A percentile compares a stretch with the other conserved stretches of the same genome.
phyloP scores from a whole-genome alignment of 2,888 invertebrate species.

The Drosophila sordidapex region DNA sequence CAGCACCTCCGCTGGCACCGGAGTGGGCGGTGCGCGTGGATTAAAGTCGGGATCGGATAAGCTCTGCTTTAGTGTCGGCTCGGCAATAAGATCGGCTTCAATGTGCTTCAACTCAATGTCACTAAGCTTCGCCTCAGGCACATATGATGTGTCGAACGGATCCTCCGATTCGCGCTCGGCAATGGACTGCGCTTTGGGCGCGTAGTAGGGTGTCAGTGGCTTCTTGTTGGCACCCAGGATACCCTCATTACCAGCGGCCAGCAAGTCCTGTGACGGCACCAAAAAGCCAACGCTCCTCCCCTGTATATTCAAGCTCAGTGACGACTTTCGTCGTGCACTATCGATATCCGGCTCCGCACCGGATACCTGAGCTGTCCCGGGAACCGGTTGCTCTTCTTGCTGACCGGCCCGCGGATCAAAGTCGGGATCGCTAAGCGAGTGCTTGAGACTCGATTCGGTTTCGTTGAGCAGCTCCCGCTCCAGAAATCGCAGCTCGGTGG shows the following conservation, averaged over 20 bases:
- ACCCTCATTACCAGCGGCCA: slow-evolving; percentile 87
- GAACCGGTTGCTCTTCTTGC: slow-evolving; percentile 44
- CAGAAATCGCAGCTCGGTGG: slow-evolving; percentile 91
- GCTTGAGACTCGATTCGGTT: slow-evolving; percentile 86
- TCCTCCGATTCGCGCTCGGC: slow-evolving; percentile 87
- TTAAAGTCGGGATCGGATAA: slow-evolving; percentile 88
- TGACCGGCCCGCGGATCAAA: slow-evolving; percentile 91
- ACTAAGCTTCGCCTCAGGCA: slow-evolving; percentile 90
- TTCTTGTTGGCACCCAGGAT: slow-evolving; percentile 87
- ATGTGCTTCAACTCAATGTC: slow-evolving; percentile 91
- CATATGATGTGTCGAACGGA: slow-evolving; percentile 95
- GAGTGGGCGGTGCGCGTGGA: slow-evolving; percentile 85
- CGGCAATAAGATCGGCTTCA: slow-evolving; percentile 89
- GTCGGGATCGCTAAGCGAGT: slow-evolving; percentile 90
- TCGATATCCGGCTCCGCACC: slow-evolving; percentile 67
- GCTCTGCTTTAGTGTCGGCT: slow-evolving; percentile 86
- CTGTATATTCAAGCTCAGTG: slow-evolving; percentile 87
- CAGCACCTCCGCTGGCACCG: slow-evolving; percentile 83
- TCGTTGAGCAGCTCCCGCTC: slow-evolving; percentile 89
- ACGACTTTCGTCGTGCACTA: slow-evolving; percentile 87
- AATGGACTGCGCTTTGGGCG: slow-evolving; percentile 85
- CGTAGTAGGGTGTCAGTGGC: slow-evolving; percentile 93
- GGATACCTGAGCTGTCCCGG: slow-evolving; percentile 26
- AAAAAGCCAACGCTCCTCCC: slow-evolving; percentile 87
- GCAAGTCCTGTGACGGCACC: slow-evolving; percentile 87